Evolutionary conservation across 1,140 invertebrate genomes (phyloP).

Genomic region (Calosoma granatense): DNA sequence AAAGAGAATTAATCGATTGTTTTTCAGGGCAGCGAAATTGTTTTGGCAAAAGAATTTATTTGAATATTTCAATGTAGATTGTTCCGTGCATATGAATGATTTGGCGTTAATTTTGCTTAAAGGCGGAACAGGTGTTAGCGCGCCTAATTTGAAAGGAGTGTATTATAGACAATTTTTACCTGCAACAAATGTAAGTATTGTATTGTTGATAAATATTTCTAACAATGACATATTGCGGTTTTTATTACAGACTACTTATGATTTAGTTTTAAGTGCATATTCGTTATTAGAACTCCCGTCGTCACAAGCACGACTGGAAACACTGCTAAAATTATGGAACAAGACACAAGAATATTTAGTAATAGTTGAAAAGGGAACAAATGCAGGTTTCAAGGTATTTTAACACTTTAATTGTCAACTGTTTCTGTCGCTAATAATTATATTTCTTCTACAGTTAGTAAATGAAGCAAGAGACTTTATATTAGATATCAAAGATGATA

Average conservation of each 20-base stretch:
- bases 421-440: neutral
- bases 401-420: neutral
- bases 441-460: slow-evolving; percentile 38
- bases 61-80: slow-evolving; percentile 77
- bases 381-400: slow-evolving; percentile 59
- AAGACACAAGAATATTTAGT: slow-evolving; percentile 76
- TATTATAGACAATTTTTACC: slow-evolving; percentile 77
- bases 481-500: slow-evolving; percentile 37
- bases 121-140: slow-evolving; percentile 48
- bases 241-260: slow-evolving; percentile 53
- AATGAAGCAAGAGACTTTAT: slow-evolving; percentile 69
- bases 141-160: slow-evolving; percentile 45
- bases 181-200: slow-evolving; percentile 40
- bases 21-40: slow-evolving; percentile 55
- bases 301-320: slow-evolving; percentile 52
- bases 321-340: slow-evolving; percentile 70
- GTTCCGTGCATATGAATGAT: slow-evolving; percentile 68
- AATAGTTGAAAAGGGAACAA: slow-evolving; percentile 74
- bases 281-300: slow-evolving; percentile 70
- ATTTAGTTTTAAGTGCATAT: slow-evolving; percentile 72
- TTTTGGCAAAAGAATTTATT: slow-evolving; percentile 59
- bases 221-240: too few species aligned
- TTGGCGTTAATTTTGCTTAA: slow-evolving; percentile 59
- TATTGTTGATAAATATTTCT: slow-evolving; percentile 11
- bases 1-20: neutral